Evolutionary conservation across 35 echinoderm and acorn worm species (phyloP), one percentile per base, ranked within the genome.

Genomic region (Apostichopus parvimensis): DNA sequence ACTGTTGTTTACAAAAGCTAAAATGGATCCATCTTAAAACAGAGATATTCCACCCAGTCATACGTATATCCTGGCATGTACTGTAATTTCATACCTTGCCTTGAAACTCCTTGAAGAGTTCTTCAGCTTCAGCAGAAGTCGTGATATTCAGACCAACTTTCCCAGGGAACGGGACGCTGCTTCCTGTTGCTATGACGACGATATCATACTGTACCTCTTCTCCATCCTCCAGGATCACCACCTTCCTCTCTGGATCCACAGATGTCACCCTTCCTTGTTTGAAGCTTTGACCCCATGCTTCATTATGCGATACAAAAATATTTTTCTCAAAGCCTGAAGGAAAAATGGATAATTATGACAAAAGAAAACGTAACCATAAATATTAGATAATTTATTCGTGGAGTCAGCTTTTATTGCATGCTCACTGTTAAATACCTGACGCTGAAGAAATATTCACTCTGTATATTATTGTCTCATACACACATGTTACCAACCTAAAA

Each of bases 151-250:
- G 53, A n/a, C 55, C 81, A 56, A 84, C 54, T 84, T 84, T 84
- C 23, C 81, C 81, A 22, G 81, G 81, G 57, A 84, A 84, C 0
- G 81, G 81, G 6, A 56, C 81, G 13, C 54, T 84, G 54, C 81
- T 84, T 8, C 81, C 81, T 23, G 81, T 84, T 23, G 86, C 86
- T 65, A 88, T 88, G 5, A 88, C 64, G 13, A 88, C 86, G 9
- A 88, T 53, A 52, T 88, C 86, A 54, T 88, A 88, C 17, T 11
- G 86, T 54, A 88, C 34, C 64, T 88, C 86, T 64, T 88, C 86
- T 54, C 86, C n/a, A 52, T 64, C 57, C 53, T 88, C 86, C 14
- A 88, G 17, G 53, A 88, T 6, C 5, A 88, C 86, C 9, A 71
- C 62, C 66, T 88, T 88, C 26, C 25, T 88, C 23, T 68, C 61